Base-by-base conservation (phyloP, 2,113 vertebrate species). In the Lagenorhynchus albirostris region DNA sequence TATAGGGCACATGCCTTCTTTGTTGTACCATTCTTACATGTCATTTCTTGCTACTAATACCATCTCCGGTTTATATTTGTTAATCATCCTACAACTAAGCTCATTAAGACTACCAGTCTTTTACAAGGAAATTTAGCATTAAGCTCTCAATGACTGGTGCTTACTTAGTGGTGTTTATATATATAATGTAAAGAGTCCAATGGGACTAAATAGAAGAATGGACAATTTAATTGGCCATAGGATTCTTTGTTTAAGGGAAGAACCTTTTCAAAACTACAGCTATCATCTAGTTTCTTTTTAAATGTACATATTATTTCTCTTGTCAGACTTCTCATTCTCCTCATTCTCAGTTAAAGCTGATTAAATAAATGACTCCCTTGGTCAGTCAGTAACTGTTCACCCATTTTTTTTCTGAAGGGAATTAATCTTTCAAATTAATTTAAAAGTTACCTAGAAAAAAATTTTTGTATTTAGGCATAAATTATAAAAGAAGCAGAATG, bases 91-190 rank as follows among this genome's bases (percentile, higher is more conserved):
- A n/a, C 18, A 26, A 70, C 31, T 83, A 77, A 92, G 36, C 3
- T 80, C 44, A 21, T 93, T 94, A 94, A 96, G 10, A 25, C n/a
- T 85, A 41, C 31, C 67, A 68, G 29, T 31, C 14, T 96, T 97
- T 93, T 77, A 71, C 3, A 73, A 92, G 83, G 26, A 79, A 80
- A 68, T 89, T 36, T 23, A 92, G 15, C 65, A 73, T 55, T 31
- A 96, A 7, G 36, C 10, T 41, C 25, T 82, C 14, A 2, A 41
- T 67, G 14, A 82, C 18, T 83, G 41, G 38, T 84, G 21, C 18
- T 73, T n/a, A 38, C 26, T 79, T n/a, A 44, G 41, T 91, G 89
- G 36, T 31, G 23, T 97, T 91, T 70, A 31, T 80, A 50, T 80
- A 38, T 50, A 8, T 71, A 79, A 62, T 36, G 33, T 70, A 50